Conservation (phyloP, 1,140 invertebrate genomes). For the Ips nitidus region DNA sequence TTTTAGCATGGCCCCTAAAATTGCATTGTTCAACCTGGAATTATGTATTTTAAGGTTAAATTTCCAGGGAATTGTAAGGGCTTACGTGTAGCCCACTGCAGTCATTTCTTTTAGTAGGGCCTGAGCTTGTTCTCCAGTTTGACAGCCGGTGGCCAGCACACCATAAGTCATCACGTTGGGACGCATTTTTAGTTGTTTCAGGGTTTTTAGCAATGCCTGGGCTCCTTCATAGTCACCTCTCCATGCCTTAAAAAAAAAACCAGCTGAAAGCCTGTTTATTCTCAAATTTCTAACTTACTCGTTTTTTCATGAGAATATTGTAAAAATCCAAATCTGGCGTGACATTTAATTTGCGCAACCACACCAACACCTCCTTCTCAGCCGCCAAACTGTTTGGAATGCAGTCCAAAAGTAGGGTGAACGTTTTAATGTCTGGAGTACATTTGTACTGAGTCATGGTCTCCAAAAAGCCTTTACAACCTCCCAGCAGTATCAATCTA, state of each 20-base stretch:
- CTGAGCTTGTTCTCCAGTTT: constrained; percentile 59
- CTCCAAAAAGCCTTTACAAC: constrained; percentile 69
- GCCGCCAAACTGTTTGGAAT: constrained; percentile 64
- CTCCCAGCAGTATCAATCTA: constrained; percentile 79
- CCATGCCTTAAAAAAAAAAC: constrained; percentile 14
- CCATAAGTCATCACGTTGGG: constrained; percentile 85
- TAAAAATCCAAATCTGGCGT: constrained; percentile 78
- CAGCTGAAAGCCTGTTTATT: neutral
- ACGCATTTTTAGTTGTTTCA: constrained; percentile 61
- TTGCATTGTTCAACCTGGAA: constrained; percentile 68
- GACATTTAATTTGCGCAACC: constrained; percentile 62
- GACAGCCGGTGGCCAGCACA: constrained; percentile 77
- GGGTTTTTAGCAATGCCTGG: constrained; percentile 51
- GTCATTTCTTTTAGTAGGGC: constrained; percentile 71
- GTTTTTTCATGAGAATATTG: constrained; percentile 83
- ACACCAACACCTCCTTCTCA: constrained; percentile 66
- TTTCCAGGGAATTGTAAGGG: neutral
- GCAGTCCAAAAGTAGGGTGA: constrained; percentile 73
- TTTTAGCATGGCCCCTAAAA: constrained; percentile 68
- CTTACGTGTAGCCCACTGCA: constrained; percentile 62
- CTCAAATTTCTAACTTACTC: constrained; percentile 50
- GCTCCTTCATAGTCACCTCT: constrained; percentile 27
- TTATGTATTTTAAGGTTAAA: neutral
- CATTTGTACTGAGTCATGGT: constrained; percentile 69
- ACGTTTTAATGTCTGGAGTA: constrained; percentile 75